A percentile compares a stretch with the other conserved stretches of the same genome.
Conservation (phyloP, 1,140 invertebrate species). For the Drosophila lowei region DNA sequence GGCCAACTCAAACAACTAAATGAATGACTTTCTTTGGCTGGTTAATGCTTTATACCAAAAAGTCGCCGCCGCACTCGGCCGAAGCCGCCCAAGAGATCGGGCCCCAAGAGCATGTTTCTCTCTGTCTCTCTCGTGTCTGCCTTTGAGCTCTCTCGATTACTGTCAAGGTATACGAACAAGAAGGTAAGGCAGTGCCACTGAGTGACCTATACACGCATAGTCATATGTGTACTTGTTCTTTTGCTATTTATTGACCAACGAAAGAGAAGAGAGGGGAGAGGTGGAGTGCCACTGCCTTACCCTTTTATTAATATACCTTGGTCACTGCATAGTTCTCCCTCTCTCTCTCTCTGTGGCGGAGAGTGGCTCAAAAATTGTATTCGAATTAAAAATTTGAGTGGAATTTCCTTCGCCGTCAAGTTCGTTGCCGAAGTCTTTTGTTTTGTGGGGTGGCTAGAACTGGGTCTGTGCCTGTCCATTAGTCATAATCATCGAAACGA, state of each 20-base stretch:
- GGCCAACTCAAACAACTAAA: conserved; percentile 75
- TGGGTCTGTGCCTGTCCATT: conserved; percentile 20
- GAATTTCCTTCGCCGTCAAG: conserved; percentile 31
- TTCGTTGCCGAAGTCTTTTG: conserved; percentile 70
- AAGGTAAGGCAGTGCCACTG: no score
- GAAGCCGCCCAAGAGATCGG: conserved; percentile 48
- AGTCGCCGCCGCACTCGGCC: conserved; percentile 6
- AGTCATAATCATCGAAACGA: conserved; percentile 41
- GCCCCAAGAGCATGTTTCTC: conserved; percentile 7
- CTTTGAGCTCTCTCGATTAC: not conserved
- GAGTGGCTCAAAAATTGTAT: conserved; percentile 23
- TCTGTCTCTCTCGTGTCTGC: conserved; percentile 16
- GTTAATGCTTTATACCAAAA: conserved; percentile 80
- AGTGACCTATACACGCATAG: no score
- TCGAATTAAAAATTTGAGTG: conserved; percentile 26
- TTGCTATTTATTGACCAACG: no score
- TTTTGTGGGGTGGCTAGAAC: conserved; percentile 1
- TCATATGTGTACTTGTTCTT: no score
- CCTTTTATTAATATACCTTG: no score
- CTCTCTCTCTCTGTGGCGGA: conserved; percentile 3
- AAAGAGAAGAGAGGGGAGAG: no score
- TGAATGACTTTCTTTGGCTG: conserved; percentile 78
- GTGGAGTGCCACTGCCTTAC: no score
- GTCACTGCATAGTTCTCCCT: not conserved
- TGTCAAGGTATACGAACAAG: no score